These are phyloP conservation scores for Sinella curviseta DNA, from an alignment of 1,140 invertebrate genomes.

Conservation along the genomic window DNA sequence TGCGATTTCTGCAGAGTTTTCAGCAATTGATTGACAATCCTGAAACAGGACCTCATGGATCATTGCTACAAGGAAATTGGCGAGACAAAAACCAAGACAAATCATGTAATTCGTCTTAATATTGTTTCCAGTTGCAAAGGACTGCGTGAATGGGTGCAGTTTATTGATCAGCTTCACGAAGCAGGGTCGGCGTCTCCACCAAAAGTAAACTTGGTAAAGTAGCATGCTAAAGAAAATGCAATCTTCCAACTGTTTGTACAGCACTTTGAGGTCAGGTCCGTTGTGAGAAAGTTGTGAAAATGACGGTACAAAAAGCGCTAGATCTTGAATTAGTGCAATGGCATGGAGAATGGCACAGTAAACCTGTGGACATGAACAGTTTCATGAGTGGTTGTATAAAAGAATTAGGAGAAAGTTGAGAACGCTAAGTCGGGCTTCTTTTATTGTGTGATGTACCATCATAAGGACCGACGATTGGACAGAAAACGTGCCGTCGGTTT, in stretches of 20 bases:
- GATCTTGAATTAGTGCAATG: too few relatives aligned
- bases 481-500: not conserved
- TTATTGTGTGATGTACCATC: not conserved
- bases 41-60: not conserved
- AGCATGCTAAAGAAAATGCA: not conserved
- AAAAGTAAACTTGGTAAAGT: not conserved
- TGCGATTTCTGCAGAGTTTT: not conserved
- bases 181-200: not conserved
- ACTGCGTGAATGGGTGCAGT: not conserved
- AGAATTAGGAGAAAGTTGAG: too few relatives aligned
- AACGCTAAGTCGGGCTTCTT: too few relatives aligned
- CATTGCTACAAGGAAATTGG: not conserved
- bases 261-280: not conserved
- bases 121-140: not conserved
- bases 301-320: too few relatives aligned
- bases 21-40: not conserved
- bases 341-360: too few relatives aligned
- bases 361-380: too few relatives aligned
- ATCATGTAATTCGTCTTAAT: not conserved
- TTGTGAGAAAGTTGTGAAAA: not conserved
- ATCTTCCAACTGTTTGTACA: not conserved
- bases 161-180: not conserved
- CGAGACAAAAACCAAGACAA: not conserved
- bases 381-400: too few relatives aligned
- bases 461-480: not conserved